A percentile compares a stretch with the other conserved stretches of the same genome.
phyloP scores from a whole-genome alignment of 2,888 invertebrate genomes.

The Rhagium mordax region DNA sequence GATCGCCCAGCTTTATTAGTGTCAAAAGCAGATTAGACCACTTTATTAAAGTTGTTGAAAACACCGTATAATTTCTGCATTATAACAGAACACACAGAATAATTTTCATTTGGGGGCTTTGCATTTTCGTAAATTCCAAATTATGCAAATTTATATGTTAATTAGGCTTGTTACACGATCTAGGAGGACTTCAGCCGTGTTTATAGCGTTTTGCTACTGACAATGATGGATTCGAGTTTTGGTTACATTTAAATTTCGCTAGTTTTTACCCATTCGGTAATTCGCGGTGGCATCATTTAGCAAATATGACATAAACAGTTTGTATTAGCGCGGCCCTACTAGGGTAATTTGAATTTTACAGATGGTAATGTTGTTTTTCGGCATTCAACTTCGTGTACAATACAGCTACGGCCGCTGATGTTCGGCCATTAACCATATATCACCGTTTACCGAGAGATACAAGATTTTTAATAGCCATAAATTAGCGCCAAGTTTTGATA shows the following conservation, averaged over 20 bases:
- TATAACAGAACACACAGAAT: constrained; percentile 49
- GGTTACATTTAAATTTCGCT: constrained; percentile 59
- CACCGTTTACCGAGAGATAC: too few species aligned
- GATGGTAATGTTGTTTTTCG: constrained; percentile 51
- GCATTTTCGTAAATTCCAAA: constrained; percentile 57
- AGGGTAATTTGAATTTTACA: constrained; percentile 52
- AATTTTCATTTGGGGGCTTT: constrained; percentile 47
- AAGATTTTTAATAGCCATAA: too few species aligned
- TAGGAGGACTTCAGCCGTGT: constrained; percentile 60
- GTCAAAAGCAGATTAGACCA: constrained; percentile 50
- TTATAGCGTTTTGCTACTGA: constrained; percentile 55
- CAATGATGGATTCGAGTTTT: constrained; percentile 60
- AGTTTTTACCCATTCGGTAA: constrained; percentile 60
- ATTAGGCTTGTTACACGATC: constrained; percentile 63
- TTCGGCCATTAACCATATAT: neutral
- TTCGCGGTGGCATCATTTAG: constrained; percentile 54
- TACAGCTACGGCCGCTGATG: constrained; percentile 17
- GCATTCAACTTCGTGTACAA: constrained; percentile 45
- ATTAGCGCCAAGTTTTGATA: too few species aligned
- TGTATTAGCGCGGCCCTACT: constrained; percentile 47
- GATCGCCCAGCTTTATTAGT: constrained; percentile 45
- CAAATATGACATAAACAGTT: constrained; percentile 60
- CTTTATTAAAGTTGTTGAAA: constrained; percentile 46
- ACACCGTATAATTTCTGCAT: constrained; percentile 49
- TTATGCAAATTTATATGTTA: constrained; percentile 65